Evolutionary conservation across 37 sponge, comb jelly and placozoan species (phyloP), one percentile per base, ranked within the genome.

Genomic region (Mnemiopsis leidyi): DNA sequence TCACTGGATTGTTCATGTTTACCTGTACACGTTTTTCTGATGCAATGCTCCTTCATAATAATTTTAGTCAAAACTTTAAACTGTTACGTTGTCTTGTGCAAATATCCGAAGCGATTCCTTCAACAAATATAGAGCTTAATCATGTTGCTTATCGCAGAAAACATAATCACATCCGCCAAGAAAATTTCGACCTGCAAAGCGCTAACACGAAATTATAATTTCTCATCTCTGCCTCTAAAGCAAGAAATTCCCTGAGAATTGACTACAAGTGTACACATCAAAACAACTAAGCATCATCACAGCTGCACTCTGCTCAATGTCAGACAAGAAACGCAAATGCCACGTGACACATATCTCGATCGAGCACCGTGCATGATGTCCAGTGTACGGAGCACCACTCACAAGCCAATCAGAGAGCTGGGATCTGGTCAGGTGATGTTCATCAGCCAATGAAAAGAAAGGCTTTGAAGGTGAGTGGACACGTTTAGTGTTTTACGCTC

Each of bases 331-430:
- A n/a, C n/a, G n/a, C n/a, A n/a, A n/a, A n/a, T n/a, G n/a, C 61
- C 61, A 48, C 61, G 61, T 48, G 61, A 48, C 61, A 48, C 13
- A 48, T n/a, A n/a, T n/a, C 61, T 48, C 61, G 9, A 48, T 48
- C 61, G 9, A 48, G 13, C 61, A 48, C 61, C 61, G 61, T 48
- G 61, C 61, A 48, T 48, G 61, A 18, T 48, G 61, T 13, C 13
- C 9, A 48, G 61, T 48, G 61, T 48, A 77, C 21, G 9, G 79
- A 77, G 79, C 79, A 77, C 79, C 79, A 77, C 79, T 34, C 79
- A 77, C 32, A 5, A 32, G 79, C 79, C 79, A 77, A 77, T 77
- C 79, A 77, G 35, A 32, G 36, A 1, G 79, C 32, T 16, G 36
- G 79, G 18, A 1, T 5, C 0, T 20, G 9, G 18, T 32, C 79